Percentiles rank a stretch among this genome's conserved stretches.
phyloP scores from a whole-genome alignment of 2,113 vertebrate species.

The Labeo rohita region DNA sequence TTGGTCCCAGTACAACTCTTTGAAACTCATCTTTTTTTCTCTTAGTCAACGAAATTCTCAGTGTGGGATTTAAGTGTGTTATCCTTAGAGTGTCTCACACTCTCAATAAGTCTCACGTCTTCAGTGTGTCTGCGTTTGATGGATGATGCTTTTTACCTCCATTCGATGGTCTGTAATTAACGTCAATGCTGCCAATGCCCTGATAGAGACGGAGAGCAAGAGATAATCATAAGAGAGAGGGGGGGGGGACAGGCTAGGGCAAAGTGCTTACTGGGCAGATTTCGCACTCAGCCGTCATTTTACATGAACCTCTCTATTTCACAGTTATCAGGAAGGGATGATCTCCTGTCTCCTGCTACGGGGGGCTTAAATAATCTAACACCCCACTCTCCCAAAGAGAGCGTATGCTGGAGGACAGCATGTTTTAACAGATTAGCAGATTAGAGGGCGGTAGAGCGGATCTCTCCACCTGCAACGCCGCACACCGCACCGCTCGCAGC shows the following conservation, averaged over 20 bases:
- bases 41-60: slow-evolving; percentile 9
- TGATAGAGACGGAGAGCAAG: slow-evolving; percentile 38
- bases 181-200: slow-evolving; percentile 62
- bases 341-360: slow-evolving; percentile 63
- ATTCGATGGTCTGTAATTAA: slow-evolving; percentile 73
- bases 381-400: slow-evolving; percentile 46
- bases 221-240: not conserved
- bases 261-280: slow-evolving; percentile 70
- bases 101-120: slow-evolving; percentile 54
- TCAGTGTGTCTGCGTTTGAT: slow-evolving; percentile 66
- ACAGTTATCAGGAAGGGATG: slow-evolving; percentile 65
- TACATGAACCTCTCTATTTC: slow-evolving; percentile 69
- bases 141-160: slow-evolving; percentile 66
- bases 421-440: slow-evolving; percentile 74
- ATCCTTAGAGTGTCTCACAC: slow-evolving; percentile 44
- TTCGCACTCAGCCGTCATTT: slow-evolving; percentile 57
- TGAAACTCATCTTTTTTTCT: not conserved
- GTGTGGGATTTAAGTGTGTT: slow-evolving; percentile 50
- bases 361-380: slow-evolving; percentile 66
- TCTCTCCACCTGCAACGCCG: slow-evolving; percentile 18
- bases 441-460: slow-evolving; percentile 53
- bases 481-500: not conserved
- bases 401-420: slow-evolving; percentile 64
- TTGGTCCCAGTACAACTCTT: not conserved
- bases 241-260: slow-evolving; percentile 31